Base-by-base conservation (phyloP, 2,113 vertebrate genomes). In the Sapajus apella region DNA sequence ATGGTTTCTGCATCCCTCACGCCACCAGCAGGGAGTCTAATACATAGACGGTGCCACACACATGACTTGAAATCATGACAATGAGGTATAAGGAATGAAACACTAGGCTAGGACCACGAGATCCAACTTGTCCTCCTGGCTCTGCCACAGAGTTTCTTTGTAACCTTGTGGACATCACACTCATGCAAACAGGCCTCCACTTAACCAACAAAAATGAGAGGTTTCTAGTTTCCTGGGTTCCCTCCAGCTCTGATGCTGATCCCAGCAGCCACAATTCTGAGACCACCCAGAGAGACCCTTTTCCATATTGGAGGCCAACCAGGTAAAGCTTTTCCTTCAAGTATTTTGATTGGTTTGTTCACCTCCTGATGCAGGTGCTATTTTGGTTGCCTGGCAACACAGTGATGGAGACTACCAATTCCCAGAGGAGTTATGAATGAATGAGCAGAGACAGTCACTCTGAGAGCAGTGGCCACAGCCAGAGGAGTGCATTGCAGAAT, bases 301-400 rank as follows among this genome's bases (percentile, higher is more conserved):
- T 97, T 86, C 52, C 30, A 30, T 25, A 25, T 61, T 43, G n/a
- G 40, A 79, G n/a, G 11, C 8, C 16, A 56, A 86, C n/a, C 55
- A 94, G 76, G 80, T 70, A 73, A 94, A 87, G 12, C 43, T 76
- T 90, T 56, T 87, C 66, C 75, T 72, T 45, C 35, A 21, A 82
- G 40, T 37, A 25, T 75, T 73, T 58, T 87, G 87, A 95, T 86
- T 92, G 80, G 79, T 75, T 86, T 75, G 47, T 56, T 96, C 13
- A 30, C 47, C 82, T 95, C n/a, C 82, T 23, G 30, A 45, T 66
- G 45, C 92, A 95, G 83, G 79, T 96, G 55, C 68, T 88, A 13
- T 73, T 90, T 76, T 58, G 58, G 94, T 96, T 94, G 92, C 96
- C 83, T 96, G 47, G 95, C 45, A 96, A 93, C 92, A 52, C 14